Base-by-base conservation (phyloP, 2,113 vertebrate species). In the Nyctereutes procyonoides region DNA sequence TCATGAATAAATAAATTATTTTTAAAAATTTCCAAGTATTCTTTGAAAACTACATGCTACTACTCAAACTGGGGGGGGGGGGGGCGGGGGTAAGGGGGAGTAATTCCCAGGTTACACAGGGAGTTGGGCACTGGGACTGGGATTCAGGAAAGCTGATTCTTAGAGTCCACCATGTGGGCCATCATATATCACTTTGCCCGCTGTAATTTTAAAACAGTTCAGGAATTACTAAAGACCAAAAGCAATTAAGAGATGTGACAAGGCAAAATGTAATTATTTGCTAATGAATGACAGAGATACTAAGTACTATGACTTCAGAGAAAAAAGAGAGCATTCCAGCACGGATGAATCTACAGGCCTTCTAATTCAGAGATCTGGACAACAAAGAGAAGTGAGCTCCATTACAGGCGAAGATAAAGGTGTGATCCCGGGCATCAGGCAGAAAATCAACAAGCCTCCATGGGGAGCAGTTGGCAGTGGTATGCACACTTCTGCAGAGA, bases 301-400 rank as follows among this genome's bases (percentile, higher is more conserved):
- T 56, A 92, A 92, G 28, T 77, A 79, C 26, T 67, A 15, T 43
- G 77, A 95, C 30, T 86, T 71, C 28, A 90, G 43, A 96, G 58
- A 43, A 76, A 17, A 85, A 89, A 65, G 38, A 76, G 22, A 35
- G 28, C 20, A 19, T 24, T 90, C 24, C 26, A 58, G 58, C 38
- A 87, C 3, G 24, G 86, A 90, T 74, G 51, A 82, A 65, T 63
- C 51, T 73, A 74, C 73, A 90, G 19, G 56, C 67, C 56, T 76
- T 7, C 0, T 26, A 80, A 85, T 28, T 67, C 48, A 90, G 73
- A 77, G 58, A 60, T 48, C 10, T 3, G 32, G 19, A 76, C 48
- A 94, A 35, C 53, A 58, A 26, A 92, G 48, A 88, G 32, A 56
- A 35, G 35, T 0, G 19, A 26, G 13, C 20, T 43, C 81, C 69